These are phyloP conservation scores for Macroramphosus scolopax DNA, from an alignment of 2,797 vertebrate species.

Conservation along the genomic window DNA sequence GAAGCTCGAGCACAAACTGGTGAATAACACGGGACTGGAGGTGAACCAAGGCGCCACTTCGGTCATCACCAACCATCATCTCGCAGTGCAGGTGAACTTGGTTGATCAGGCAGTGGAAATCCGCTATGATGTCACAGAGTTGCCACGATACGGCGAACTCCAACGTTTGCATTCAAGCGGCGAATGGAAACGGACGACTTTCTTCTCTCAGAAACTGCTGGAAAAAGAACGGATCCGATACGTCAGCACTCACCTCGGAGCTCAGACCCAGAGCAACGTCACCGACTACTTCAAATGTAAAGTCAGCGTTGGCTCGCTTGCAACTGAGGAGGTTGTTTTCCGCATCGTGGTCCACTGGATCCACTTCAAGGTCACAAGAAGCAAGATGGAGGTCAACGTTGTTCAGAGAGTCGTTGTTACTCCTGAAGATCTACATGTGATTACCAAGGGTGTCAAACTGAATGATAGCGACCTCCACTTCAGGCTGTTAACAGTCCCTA, in stretches of 20 bases:
- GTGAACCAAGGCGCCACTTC: conserved; percentile 76
- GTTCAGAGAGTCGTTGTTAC: conserved; percentile 70
- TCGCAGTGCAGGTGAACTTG: conserved; percentile 82
- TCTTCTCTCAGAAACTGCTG: conserved; percentile 83
- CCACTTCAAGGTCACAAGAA: conserved; percentile 79
- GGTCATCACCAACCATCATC: conserved; percentile 76
- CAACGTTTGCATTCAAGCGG: conserved; percentile 77
- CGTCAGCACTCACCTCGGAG: conserved; percentile 74
- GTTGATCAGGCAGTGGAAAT: conserved; percentile 74
- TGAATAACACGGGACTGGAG: conserved; percentile 80
- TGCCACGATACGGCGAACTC: conserved; percentile 82
- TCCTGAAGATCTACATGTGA: conserved; percentile 77
- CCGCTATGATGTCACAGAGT: conserved; percentile 75
- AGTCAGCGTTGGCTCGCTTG: conserved; percentile 72
- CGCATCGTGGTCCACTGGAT: conserved; percentile 82
- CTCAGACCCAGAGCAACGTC: conserved; percentile 73
- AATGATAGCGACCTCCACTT: conserved; percentile 78
- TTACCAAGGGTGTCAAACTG: conserved; percentile 73
- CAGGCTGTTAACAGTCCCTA: conserved; percentile 80
- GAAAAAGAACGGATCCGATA: conserved; percentile 79
- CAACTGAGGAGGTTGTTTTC: conserved; percentile 75
- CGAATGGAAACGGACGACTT: conserved; percentile 79
- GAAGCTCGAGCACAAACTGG: conserved; percentile 79
- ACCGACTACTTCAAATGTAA: conserved; percentile 85
- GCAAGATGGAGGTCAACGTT: conserved; percentile 77